Base-by-base conservation (phyloP, 30 jellyfish, hydroid and myxozoan species). In the Clytia hemisphaerica region DNA sequence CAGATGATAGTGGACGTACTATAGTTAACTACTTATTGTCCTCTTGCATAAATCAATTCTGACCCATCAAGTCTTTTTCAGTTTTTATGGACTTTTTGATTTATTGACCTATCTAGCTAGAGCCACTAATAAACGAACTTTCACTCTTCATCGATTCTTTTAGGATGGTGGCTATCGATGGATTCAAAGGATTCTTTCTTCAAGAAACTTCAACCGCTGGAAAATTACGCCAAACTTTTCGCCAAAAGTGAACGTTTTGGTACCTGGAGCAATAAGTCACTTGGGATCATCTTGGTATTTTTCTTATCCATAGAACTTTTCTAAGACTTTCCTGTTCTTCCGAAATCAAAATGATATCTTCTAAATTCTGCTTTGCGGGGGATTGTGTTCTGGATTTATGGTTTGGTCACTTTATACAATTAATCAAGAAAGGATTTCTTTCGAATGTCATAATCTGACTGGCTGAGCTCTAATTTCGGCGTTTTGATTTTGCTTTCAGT, bases 101-200 rank as follows among this genome's bases (percentile, higher is more conserved):
- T n/a, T n/a, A n/a, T n/a, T n/a, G n/a, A n/a, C n/a, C n/a, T n/a
- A n/a, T n/a, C n/a, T n/a, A n/a, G n/a, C n/a, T n/a, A n/a, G n/a
- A n/a, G n/a, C n/a, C n/a, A n/a, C n/a, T n/a, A n/a, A n/a, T n/a
- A n/a, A n/a, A n/a, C n/a, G n/a, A n/a, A n/a, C n/a, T n/a, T n/a
- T n/a, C n/a, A n/a, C n/a, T n/a, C n/a, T n/a, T n/a, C n/a, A n/a
- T n/a, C n/a, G n/a, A n/a, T 7, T 10, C 9, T 57, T 42, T 1
- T 37, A 89, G 98, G 98, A 7, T 89, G 98, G 98, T 89, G 98
- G 98, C 62, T 89, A 27, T 89, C 98, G 26, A 89, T 82, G 93
- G 94, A 89, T 32, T 81, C 78, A 19, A 80, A 82, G 27, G 95
- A 89, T 34, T 73, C 94, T 27, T 89, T 89, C 35, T 89, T 89